These are phyloP conservation scores for Ormyrus nitidulus DNA, from an alignment of 2,888 invertebrate species.

Conservation along the genomic window DNA sequence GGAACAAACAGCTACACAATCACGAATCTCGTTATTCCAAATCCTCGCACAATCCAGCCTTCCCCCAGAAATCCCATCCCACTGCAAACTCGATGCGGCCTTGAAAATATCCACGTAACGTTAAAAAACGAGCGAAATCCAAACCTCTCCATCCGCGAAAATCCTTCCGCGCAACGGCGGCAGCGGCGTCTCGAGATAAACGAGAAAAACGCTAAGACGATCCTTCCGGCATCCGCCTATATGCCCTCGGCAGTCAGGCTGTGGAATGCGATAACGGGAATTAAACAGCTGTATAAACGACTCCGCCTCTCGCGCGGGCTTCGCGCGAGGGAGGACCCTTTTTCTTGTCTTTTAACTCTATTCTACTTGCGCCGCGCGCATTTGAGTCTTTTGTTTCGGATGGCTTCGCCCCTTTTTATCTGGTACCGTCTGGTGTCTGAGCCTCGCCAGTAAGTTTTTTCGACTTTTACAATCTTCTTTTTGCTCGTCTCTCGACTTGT, in stretches of 20 bases:
- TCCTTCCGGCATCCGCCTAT: constrained; percentile 34
- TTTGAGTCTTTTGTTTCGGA: too few species aligned
- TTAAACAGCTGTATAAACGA: constrained; percentile 51
- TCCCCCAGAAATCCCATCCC: too few species aligned
- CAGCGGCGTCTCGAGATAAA: constrained; percentile 32
- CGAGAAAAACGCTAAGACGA: constrained; percentile 24
- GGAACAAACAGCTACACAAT: too few species aligned
- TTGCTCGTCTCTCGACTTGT: too few species aligned
- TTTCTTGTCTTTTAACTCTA: neutral
- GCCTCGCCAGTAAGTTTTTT: too few species aligned
- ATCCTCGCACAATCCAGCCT: too few species aligned
- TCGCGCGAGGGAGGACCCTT: neutral
- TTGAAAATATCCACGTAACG: neutral
- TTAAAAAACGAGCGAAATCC: constrained; percentile 20
- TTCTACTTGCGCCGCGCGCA: neutral
- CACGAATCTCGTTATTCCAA: too few species aligned
- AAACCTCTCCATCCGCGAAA: neutral
- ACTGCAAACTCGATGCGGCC: too few species aligned
- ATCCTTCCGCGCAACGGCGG: constrained; percentile 2
- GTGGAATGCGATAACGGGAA: constrained; percentile 55
- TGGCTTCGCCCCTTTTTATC: too few species aligned
- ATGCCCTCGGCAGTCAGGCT: neutral
- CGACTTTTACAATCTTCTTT: too few species aligned
- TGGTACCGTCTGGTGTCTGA: too few species aligned
- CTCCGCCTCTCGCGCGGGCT: too few species aligned